These are phyloP conservation scores for Phylloscopus whistleri DNA, from an alignment of 2,113 vertebrate species.

Conservation along the genomic window DNA sequence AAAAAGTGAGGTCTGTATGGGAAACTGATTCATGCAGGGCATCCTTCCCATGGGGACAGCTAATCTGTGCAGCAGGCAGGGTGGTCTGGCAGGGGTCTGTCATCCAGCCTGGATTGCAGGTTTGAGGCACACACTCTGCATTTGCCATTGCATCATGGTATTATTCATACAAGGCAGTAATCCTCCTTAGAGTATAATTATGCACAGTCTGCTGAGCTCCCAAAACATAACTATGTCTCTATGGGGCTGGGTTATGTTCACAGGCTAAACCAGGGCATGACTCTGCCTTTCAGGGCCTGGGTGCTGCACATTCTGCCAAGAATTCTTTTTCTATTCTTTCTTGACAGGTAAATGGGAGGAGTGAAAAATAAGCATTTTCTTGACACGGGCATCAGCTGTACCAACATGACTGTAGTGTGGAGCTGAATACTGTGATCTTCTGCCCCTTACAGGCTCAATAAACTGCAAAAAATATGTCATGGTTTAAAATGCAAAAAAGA, in stretches of 20 bases:
- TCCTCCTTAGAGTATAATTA: slow-evolving; percentile 30
- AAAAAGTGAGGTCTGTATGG: background rate
- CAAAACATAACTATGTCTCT: background rate
- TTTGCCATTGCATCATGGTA: background rate
- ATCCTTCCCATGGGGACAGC: background rate
- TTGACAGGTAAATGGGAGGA: background rate
- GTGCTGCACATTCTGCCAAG: background rate
- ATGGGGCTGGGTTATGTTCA: background rate
- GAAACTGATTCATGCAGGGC: background rate
- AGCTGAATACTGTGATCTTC: background rate
- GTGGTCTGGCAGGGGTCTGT: background rate
- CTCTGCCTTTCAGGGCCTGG: background rate
- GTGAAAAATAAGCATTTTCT: background rate
- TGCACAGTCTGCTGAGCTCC: slow-evolving; percentile 34
- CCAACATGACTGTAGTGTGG: background rate
- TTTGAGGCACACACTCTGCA: background rate
- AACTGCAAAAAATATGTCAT: background rate
- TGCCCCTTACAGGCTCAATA: background rate
- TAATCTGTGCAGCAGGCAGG: background rate
- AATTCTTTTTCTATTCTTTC: background rate
- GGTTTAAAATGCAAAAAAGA: background rate
- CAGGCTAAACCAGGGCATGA: background rate
- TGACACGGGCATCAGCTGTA: background rate
- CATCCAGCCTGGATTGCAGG: background rate
- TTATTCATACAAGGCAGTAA: slow-evolving; percentile 30